Evolutionary conservation across 2,888 invertebrate genomes (phyloP), one percentile per base, ranked within the genome.

Genomic region (Plagodis dolabraria): DNA sequence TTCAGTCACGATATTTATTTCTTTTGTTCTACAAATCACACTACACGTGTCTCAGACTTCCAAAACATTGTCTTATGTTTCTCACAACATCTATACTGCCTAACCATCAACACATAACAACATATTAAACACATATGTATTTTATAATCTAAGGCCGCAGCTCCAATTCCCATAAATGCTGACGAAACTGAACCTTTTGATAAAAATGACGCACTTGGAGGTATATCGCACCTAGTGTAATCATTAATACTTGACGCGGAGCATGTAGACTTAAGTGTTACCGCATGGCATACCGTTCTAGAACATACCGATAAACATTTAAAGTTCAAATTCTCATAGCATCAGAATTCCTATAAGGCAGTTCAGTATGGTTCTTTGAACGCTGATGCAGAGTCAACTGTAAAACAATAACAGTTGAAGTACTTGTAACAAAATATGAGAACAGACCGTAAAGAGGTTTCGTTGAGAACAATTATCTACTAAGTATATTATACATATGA

Each of bases 351-450:
- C 10, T 10, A 40, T 43, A 33, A 44, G 8, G 48, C 10, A 34
- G 43, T 47, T 54, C 22, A 2, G 36, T 34, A 9, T 48, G n/a
- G 12, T 12, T n/a, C n/a, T 42, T 7, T 22, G 11, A 48, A 9
- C 33, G 47, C n/a, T 47, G 12, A 46, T 46, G 46, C 40, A 40
- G 2, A 47, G 53, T 47, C 42, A 12, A 46, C 75, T 79, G 78
- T 70, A 69, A 79, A 79, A 76, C 79, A 76, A 76, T 79, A 60
- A 55, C 58, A 12, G 43, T 43, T 2, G 64, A 67, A 55, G 56
- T 54, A 61, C 58, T 52, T 60, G 60, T 65, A 63, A 60, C 53
- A n/a, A 36, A 52, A 51, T 53, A 43, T 11, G 42, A 51, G 53
- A n/a, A n/a, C 9, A 9, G 4, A 38, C 7, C 33, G 43, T 46